Evolutionary conservation across 2,797 vertebrate genomes (phyloP).

Genomic region (Eulemur coronatus): DNA sequence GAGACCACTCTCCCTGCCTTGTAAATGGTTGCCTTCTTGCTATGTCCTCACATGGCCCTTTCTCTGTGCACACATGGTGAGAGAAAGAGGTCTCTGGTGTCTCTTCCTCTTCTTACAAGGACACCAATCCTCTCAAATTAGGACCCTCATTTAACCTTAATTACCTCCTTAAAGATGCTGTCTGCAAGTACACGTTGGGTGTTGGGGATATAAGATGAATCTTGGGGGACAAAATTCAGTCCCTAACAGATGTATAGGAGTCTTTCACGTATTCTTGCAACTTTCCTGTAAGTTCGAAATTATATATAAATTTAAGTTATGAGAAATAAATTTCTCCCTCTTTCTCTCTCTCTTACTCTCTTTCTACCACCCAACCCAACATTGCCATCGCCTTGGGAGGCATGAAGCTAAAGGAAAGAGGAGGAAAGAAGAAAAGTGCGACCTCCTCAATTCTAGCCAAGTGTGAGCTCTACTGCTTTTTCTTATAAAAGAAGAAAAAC

Average conservation of each 20-base stretch:
- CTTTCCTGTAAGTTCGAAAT: not conserved
- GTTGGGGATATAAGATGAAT: not conserved
- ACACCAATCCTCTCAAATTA: not conserved
- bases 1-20: not conserved
- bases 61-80: not conserved
- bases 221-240: not conserved
- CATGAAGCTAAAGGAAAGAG: not conserved
- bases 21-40: not conserved
- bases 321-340: not conserved
- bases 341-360: not conserved
- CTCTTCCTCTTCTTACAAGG: not conserved
- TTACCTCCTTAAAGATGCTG: not conserved
- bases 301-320: not conserved
- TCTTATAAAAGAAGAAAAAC: not conserved
- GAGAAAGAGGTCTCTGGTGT: not conserved
- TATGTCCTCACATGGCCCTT: not conserved
- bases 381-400: not conserved
- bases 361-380: not conserved
- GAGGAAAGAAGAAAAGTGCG: not conserved
- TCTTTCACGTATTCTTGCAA: not conserved
- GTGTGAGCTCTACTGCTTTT: not conserved
- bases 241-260: not conserved
- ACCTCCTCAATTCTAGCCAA: not conserved
- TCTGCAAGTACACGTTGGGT: not conserved
- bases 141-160: not conserved